These are phyloP conservation scores for Bombus pyrosoma DNA, from an alignment of 1,140 invertebrate genomes.

Conservation along the genomic window DNA sequence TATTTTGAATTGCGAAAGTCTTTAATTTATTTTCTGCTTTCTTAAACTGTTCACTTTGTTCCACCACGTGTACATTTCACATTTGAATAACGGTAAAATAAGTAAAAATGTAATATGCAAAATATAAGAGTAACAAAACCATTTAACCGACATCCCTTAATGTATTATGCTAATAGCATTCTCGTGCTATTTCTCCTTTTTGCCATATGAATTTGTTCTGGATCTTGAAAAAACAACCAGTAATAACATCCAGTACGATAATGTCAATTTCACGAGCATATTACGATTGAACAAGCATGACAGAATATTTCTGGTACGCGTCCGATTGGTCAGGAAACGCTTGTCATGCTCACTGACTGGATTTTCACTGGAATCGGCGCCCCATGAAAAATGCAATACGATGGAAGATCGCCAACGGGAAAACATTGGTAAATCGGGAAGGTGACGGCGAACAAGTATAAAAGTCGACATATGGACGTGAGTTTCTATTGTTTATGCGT, in stretches of 20 bases:
- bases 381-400: slow-evolving; percentile 42
- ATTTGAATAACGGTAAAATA: no score
- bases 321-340: background rate
- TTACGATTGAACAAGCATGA: background rate
- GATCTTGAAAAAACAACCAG: background rate
- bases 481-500: slow-evolving; percentile 6
- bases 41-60: no score
- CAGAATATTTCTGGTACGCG: slow-evolving; percentile 4
- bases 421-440: background rate
- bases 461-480: slow-evolving; percentile 19
- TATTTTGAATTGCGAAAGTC: no score
- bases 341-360: background rate
- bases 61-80: no score
- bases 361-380: slow-evolving; percentile 1
- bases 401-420: background rate
- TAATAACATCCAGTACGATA: background rate
- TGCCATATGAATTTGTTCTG: no score
- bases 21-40: no score
- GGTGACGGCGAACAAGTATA: background rate
- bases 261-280: background rate
- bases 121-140: no score
- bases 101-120: no score
- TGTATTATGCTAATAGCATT: no score
- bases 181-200: no score
- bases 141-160: no score